phyloP scores from a whole-genome alignment of 2,888 invertebrate genomes.

The Stenoptilia bipunctidactyla region DNA sequence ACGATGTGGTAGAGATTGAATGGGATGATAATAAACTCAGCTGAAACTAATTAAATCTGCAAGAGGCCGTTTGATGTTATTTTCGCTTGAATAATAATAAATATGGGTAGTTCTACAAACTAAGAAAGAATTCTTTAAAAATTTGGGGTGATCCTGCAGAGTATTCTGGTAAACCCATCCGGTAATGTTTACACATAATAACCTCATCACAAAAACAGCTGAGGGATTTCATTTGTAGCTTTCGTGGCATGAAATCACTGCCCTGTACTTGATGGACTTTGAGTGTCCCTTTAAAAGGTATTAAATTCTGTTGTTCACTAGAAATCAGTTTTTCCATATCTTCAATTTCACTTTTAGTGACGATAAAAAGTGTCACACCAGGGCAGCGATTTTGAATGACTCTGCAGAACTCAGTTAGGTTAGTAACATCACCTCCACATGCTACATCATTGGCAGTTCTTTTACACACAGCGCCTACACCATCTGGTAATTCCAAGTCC shows the following conservation, averaged over 20 bases:
- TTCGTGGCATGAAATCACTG: slow-evolving; percentile 3
- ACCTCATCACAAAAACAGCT: slow-evolving; percentile 5
- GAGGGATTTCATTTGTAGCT: slow-evolving; percentile 4
- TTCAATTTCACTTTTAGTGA: slow-evolving; percentile 1
- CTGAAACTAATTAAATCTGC: too few relatives aligned
- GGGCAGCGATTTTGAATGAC: slow-evolving; percentile 3
- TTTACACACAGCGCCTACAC: neutral
- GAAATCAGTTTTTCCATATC: slow-evolving; percentile 1
- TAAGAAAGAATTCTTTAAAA: too few relatives aligned
- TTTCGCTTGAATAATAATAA: too few relatives aligned
- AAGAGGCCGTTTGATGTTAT: too few relatives aligned
- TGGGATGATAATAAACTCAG: too few relatives aligned
- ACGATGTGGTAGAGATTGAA: too few relatives aligned
- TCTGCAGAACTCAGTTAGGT: slow-evolving; percentile 3
- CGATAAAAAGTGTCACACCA: slow-evolving; percentile 2
- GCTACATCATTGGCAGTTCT: slow-evolving; percentile 5
- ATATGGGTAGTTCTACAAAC: too few relatives aligned
- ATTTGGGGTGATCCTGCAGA: neutral
- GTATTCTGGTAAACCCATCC: neutral
- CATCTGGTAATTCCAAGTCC: neutral
- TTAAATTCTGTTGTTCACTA: neutral
- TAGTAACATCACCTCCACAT: slow-evolving; percentile 3
- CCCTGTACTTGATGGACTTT: slow-evolving; percentile 4
- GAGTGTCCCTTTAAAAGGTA: slow-evolving; percentile 3
- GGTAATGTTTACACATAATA: slow-evolving; percentile 2